Evolutionary conservation across 2,888 invertebrate species (phyloP).

Genomic region (Aphodius sticticus): DNA sequence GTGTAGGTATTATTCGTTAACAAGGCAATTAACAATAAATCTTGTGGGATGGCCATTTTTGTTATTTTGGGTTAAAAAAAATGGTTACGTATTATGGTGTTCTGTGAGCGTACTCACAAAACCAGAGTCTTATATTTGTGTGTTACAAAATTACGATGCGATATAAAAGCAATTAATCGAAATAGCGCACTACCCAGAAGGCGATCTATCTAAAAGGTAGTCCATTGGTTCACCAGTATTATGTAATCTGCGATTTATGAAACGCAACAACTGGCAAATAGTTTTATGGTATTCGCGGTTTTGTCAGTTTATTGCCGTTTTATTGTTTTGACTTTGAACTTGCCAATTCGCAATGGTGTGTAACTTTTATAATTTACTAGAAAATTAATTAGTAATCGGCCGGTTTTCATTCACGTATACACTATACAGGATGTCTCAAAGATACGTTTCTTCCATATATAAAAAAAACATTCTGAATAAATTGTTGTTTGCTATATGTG

Average conservation of each 20-base stretch:
- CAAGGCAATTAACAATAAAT: background rate
- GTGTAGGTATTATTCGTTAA: background rate
- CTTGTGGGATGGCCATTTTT: background rate
- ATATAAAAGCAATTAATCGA: too few species aligned
- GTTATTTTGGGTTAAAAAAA: background rate
- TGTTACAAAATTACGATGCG: too few species aligned
- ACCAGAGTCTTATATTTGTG: too few species aligned
- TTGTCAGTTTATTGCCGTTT: background rate
- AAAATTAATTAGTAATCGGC: background rate
- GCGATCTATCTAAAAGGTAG: too few species aligned
- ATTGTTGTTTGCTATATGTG: too few species aligned
- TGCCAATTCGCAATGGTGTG: background rate
- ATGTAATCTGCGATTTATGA: background rate
- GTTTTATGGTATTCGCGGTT: background rate
- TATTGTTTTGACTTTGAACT: slow-evolving; percentile 4
- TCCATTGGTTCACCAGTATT: background rate
- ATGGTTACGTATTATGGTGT: background rate
- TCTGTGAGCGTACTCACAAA: too few species aligned
- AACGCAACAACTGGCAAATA: background rate
- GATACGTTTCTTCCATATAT: too few species aligned
- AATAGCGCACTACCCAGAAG: too few species aligned
- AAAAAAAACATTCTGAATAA: too few species aligned
- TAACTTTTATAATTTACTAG: background rate
- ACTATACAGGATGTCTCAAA: too few species aligned
- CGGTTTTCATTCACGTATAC: too few species aligned